Percentiles rank a stretch among this genome's conserved stretches.
phyloP scores from a whole-genome alignment of 2,888 invertebrate genomes.

The Protodeltote pygarga region DNA sequence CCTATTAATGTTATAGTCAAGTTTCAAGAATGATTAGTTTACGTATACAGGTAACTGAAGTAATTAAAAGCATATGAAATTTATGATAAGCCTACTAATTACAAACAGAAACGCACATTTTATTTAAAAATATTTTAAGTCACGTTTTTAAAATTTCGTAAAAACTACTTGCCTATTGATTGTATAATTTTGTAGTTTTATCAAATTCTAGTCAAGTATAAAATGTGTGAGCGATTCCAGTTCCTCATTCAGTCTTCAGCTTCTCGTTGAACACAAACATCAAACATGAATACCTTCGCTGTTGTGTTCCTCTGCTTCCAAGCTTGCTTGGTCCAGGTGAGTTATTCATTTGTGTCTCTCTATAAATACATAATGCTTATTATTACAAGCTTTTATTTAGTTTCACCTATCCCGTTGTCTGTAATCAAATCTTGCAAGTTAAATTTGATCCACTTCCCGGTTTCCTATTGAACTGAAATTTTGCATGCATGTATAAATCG shows the following conservation, averaged over 20 bases:
- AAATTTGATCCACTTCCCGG: no score
- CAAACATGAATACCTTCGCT: slow-evolving; percentile 52
- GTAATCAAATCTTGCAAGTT: no score
- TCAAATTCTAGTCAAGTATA: no score
- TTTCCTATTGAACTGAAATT: no score
- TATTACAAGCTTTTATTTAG: no score
- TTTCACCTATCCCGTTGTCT: no score
- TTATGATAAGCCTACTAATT: no score
- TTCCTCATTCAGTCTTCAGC: slow-evolving; percentile 18
- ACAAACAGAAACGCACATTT: no score
- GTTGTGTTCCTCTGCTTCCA: slow-evolving; percentile 53
- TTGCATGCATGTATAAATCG: no score
- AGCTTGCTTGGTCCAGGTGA: slow-evolving; percentile 57
- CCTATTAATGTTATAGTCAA: neutral
- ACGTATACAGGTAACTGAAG: neutral
- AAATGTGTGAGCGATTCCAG: neutral
- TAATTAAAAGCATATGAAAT: neutral
- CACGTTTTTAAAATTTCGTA: neutral
- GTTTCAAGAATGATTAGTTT: neutral
- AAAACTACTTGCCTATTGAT: no score
- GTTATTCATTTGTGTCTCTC: neutral
- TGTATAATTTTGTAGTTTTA: no score
- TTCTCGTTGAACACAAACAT: slow-evolving; percentile 17
- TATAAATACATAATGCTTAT: no score
- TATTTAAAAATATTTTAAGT: neutral